A percentile compares a stretch with the other conserved stretches of the same genome.
Evolutionary conservation across 1,140 invertebrate genomes (phyloP).

Genomic region (Oreohelix idahoensis): DNA sequence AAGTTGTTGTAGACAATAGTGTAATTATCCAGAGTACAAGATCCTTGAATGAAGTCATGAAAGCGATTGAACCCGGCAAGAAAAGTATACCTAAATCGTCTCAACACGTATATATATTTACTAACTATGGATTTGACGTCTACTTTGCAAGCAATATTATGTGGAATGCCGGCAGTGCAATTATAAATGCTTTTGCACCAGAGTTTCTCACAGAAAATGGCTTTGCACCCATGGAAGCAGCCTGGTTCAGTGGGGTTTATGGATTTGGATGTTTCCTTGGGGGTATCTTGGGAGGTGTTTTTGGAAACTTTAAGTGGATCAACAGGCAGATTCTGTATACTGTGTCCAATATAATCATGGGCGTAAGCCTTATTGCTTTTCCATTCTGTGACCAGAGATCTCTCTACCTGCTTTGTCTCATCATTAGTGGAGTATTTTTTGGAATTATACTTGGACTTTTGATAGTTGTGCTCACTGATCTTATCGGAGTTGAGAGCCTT

Average conservation of each 20-base stretch:
- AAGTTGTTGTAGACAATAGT: not conserved
- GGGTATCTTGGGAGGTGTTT: constrained; percentile 54
- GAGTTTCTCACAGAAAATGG: constrained; percentile 55
- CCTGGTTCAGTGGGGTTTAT: constrained; percentile 48
- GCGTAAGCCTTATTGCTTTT: constrained; percentile 45
- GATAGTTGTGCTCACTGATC: constrained; percentile 59
- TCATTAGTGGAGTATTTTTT: constrained; percentile 56
- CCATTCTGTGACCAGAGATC: constrained; percentile 42
- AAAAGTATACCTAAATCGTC: constrained; percentile 15
- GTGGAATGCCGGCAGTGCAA: constrained; percentile 61
- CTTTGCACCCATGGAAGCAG: constrained; percentile 47
- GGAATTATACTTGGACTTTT: constrained; percentile 63
- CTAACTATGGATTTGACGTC: constrained; percentile 57
- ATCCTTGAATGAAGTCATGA: not conserved
- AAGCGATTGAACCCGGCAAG: no score
- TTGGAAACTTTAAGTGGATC: constrained; percentile 54
- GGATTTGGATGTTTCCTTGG: constrained; percentile 59
- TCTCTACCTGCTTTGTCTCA: constrained; percentile 34
- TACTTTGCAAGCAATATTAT: constrained; percentile 64
- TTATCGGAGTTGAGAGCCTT: constrained; percentile 56
- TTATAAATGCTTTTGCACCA: constrained; percentile 54
- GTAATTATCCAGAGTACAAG: not conserved
- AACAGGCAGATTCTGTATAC: constrained; percentile 56
- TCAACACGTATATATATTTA: constrained; percentile 50
- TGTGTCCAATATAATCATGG: constrained; percentile 53